These are phyloP conservation scores for Neogobius melanostomus DNA, from an alignment of 2,113 vertebrate genomes.

Conservation along the genomic window DNA sequence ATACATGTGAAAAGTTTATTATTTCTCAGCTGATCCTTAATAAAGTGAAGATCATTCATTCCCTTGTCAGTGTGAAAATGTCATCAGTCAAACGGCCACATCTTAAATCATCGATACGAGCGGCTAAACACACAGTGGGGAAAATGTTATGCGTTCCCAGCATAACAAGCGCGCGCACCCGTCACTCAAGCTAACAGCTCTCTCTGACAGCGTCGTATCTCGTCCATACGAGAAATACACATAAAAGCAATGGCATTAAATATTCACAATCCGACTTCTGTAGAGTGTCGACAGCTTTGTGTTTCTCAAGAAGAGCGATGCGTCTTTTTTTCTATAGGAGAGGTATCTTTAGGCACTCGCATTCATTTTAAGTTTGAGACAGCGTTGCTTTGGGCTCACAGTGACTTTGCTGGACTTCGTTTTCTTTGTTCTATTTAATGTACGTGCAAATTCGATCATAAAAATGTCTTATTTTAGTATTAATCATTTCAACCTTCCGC, in stretches of 20 bases:
- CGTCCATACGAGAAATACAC: constrained; percentile 11
- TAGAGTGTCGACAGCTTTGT: constrained; percentile 35
- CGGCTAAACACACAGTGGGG: neutral
- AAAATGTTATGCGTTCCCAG: neutral
- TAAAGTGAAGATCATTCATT: too few relatives aligned
- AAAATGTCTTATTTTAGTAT: too few relatives aligned
- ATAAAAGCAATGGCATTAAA: constrained; percentile 26
- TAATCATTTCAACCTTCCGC: too few relatives aligned
- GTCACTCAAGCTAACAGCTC: constrained; percentile 5
- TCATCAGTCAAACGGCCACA: neutral
- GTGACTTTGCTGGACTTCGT: constrained; percentile 40
- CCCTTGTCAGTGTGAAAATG: too few relatives aligned
- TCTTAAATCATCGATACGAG: neutral
- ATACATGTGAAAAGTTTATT: too few relatives aligned
- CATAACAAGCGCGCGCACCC: constrained; percentile 14
- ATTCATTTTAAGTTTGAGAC: constrained; percentile 42
- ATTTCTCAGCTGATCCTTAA: too few relatives aligned
- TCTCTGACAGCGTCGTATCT: constrained; percentile 14
- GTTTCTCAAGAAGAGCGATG: constrained; percentile 28
- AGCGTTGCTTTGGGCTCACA: constrained; percentile 28
- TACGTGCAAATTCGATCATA: too few relatives aligned
- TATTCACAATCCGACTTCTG: constrained; percentile 25
- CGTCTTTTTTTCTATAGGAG: constrained; percentile 34
- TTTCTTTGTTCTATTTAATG: constrained; percentile 11
- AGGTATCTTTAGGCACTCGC: constrained; percentile 44